Evolutionary conservation across 2,113 vertebrate genomes (phyloP), one percentile per base, ranked within the genome.

Genomic region (Rafetus swinhoei): DNA sequence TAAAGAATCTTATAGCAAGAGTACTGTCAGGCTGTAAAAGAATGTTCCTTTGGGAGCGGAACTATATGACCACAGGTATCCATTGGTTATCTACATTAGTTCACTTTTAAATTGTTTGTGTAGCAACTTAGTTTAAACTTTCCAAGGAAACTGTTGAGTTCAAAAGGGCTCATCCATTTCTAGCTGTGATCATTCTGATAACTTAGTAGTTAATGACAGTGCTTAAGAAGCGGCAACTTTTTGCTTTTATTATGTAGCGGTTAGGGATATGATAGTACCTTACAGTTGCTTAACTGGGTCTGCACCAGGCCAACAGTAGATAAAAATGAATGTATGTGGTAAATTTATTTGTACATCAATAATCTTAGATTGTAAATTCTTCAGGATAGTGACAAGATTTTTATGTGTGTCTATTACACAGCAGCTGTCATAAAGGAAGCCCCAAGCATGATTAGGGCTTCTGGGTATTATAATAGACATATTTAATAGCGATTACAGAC

Each of bases 31-130:
- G 77, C 9, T 82, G 50, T 72, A 21, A 89, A n/a, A 77, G 55
- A 55, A n/a, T 56, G 84, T 85, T 72, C 54, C 11, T 94, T 90
- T 95, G 72, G 22, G 88, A 96, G 85, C 54, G 81, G 2, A 88
- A 69, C 6, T n/a, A 16, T 89, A 79, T 90, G 32, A 19, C 86
- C 14, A 0, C 27, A 85, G 57, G 25, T 89, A 62, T 87, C 12
- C 22, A 24, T 25, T 82, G 1, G 24, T 52, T 92, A 39, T 86
- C 92, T 59, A 45, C 12, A 6, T 83, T 87, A 77, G 35, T 55
- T 72, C 32, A 55, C 2, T 52, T 52, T 83, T 39, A 11, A 69
- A 81, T 85, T 94, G 57, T 79, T 92, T 84, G 18, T 7, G 24
- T 87, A 86, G 13, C 50, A 14, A 3, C 2, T 0, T 3, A 8